These are phyloP conservation scores for Podarcis siculus DNA, from an alignment of 2,797 vertebrate species.

Conservation along the genomic window DNA sequence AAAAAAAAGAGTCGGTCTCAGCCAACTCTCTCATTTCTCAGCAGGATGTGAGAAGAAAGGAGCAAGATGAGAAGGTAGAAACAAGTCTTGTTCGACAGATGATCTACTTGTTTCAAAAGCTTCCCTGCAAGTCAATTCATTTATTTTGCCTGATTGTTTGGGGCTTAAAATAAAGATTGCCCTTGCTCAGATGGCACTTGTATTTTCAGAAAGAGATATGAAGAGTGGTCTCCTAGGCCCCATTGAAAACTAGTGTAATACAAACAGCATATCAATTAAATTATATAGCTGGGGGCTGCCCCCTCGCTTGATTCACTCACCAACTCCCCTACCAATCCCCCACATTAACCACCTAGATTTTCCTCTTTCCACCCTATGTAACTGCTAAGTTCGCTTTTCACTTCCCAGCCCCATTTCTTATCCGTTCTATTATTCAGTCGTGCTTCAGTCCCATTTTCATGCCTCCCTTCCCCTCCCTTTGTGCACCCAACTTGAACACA, in stretches of 20 bases:
- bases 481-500: no score
- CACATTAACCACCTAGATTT: no score
- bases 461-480: no score
- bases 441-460: no score
- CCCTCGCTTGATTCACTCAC: no score
- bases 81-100: not conserved
- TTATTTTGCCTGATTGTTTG: slow-evolving; percentile 8
- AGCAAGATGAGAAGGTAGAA: slow-evolving; percentile 5
- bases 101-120: slow-evolving; percentile 23
- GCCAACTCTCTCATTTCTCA: slow-evolving; percentile 3
- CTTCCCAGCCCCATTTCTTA: no score
- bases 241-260: not conserved
- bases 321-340: no score
- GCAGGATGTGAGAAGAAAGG: slow-evolving; percentile 16
- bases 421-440: no score
- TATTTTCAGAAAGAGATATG: not conserved
- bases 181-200: not conserved
- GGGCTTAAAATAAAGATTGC: slow-evolving; percentile 5
- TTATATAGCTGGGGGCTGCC: no score
- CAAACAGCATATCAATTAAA: not conserved
- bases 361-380: no score
- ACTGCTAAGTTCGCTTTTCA: no score
- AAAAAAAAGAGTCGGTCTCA: not conserved
- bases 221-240: not conserved
- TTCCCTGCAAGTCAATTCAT: not conserved